phyloP scores from a whole-genome alignment of 1,140 invertebrate genomes.

The Lerema accius region DNA sequence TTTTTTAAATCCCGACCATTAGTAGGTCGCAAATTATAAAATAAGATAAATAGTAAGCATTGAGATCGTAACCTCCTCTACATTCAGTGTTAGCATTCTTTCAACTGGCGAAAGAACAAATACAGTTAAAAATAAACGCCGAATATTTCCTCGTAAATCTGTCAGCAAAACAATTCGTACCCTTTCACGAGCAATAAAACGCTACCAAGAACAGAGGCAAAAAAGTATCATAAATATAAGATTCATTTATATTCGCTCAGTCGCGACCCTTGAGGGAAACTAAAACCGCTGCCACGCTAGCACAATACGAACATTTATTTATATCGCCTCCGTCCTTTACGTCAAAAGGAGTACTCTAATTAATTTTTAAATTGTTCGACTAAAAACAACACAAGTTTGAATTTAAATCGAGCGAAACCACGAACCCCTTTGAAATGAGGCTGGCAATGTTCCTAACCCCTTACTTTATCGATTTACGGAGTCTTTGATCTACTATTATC shows the following conservation, averaged over 20 bases:
- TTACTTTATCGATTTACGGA: constrained; percentile 64
- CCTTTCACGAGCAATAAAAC: constrained; percentile 81
- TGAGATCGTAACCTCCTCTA: background rate
- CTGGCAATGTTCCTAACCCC: constrained; percentile 59
- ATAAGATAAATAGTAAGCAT: background rate
- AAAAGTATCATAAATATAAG: constrained; percentile 81
- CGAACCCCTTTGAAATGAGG: constrained; percentile 57
- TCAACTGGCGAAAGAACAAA: constrained; percentile 47
- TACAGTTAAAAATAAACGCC: constrained; percentile 76
- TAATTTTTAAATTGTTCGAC: constrained; percentile 38
- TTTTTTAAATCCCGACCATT: too few relatives aligned
- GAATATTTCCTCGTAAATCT: constrained; percentile 80
- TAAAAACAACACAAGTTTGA: constrained; percentile 48
- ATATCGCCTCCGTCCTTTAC: constrained; percentile 36
- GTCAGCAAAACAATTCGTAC: constrained; percentile 80
- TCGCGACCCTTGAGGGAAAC: constrained; percentile 65
- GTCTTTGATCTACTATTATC: constrained; percentile 68
- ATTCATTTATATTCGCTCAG: constrained; percentile 81
- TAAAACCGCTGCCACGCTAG: constrained; percentile 51
- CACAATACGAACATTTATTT: constrained; percentile 52
- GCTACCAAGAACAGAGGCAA: constrained; percentile 72
- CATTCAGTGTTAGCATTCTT: constrained; percentile 7
- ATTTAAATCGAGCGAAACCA: constrained; percentile 65
- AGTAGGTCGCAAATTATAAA: too few relatives aligned
- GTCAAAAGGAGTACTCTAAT: constrained; percentile 39